Conservation (phyloP, 2,888 invertebrate genomes). For the Argynnis bischoffii region DNA sequence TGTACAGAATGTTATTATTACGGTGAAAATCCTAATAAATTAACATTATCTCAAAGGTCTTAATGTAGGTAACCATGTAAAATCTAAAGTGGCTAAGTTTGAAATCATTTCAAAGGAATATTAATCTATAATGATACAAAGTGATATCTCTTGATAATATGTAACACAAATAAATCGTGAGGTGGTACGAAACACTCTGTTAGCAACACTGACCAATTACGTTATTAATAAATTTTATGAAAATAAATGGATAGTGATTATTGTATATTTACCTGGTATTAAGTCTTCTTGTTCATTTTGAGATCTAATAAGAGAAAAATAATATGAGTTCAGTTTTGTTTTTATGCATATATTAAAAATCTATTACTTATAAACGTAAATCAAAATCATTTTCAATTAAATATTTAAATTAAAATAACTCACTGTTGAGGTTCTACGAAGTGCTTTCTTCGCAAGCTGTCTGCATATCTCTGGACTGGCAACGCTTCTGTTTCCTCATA, state of each 20-base stretch:
- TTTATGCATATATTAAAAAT: not conserved
- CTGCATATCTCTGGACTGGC: constrained; percentile 81
- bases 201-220: too few relatives aligned
- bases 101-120: too few relatives aligned
- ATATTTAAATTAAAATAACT: constrained; percentile 40
- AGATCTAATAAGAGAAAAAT: constrained; percentile 43
- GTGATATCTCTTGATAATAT: too few relatives aligned
- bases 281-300: constrained; percentile 63
- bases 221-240: too few relatives aligned
- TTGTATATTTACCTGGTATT: constrained; percentile 61
- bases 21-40: too few relatives aligned
- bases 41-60: too few relatives aligned
- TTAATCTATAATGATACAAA: too few relatives aligned
- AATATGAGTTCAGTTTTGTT: not conserved
- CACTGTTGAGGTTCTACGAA: constrained; percentile 66
- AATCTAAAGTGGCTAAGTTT: too few relatives aligned
- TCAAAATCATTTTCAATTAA: not conserved
- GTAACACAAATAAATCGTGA: too few relatives aligned
- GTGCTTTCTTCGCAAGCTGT: constrained; percentile 78
- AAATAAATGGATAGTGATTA: not conserved
- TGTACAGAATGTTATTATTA: too few relatives aligned
- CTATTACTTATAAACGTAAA: not conserved
- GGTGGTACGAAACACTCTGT: too few relatives aligned
- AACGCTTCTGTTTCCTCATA: constrained; percentile 81
- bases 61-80: too few relatives aligned